Base-by-base conservation (phyloP, 2,113 vertebrate genomes). In the Silurus glanis region DNA sequence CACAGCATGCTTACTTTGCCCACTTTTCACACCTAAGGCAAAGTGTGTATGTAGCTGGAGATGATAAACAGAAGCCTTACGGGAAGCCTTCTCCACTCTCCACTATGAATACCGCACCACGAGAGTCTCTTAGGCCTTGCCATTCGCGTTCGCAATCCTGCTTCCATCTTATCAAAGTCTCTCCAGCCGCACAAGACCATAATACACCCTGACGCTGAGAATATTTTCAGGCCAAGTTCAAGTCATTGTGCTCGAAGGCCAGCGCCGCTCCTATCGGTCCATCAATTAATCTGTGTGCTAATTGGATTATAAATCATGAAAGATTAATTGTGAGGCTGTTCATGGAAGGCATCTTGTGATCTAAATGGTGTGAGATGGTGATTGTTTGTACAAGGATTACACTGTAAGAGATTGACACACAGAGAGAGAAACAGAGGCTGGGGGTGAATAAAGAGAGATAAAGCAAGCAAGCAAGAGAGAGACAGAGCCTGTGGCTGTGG, bases 271-370 rank as follows among this genome's bases (percentile, higher is more conserved):
- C 81, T 61, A 86, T 72, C 85, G 58, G 81, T 23, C 82, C 84
- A 88, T 87, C 86, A 74, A 66, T 87, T 82, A 83, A 90, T 66
- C 66, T 14, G 58, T 21, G 49, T 86, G 80, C 82, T 85, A 88
- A 90, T 87, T 87, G 82, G 78, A 85, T 86, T 87, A 86, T 84
- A 86, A 88, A 49, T 87, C 87, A 88, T 80, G 64, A 80, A 89
- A 86, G 84, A 86, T 66, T 76, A 89, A 89, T 86, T 80, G 74
- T 16, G 23, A 23, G 13, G 23, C 61, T 21, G 86, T 51, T 89
- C 82, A 86, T 84, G 69, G 76, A 78, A 82, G 8, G 75, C 16
- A 59, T 84, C 66, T 64, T 83, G 79, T 45, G 84, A 85, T 58
- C 45, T 75, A 72, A 89, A 82, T 47, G 74, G 14, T 80, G 53